phyloP scores from a whole-genome alignment of 2,888 invertebrate genomes.

The Bursaphelenchus okinawaensis region DNA sequence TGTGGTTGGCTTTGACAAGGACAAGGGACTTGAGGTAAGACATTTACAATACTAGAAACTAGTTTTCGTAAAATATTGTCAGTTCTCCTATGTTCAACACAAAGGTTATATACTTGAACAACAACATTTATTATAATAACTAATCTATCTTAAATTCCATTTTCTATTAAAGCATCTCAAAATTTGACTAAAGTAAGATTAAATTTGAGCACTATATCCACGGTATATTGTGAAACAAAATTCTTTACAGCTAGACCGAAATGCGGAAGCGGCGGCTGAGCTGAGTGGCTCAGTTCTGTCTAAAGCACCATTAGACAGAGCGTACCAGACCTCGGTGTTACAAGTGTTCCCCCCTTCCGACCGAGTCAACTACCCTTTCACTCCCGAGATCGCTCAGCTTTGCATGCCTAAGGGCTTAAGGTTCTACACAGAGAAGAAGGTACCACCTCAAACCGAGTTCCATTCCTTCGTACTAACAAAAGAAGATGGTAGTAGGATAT shows the following conservation, averaged over 20 bases:
- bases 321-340: conserved; percentile 86
- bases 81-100: no score
- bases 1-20: conserved; percentile 49
- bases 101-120: no score
- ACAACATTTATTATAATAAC: no score
- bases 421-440: conserved; percentile 88
- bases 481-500: conserved; percentile 88
- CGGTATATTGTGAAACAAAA: no score
- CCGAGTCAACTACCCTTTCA: conserved; percentile 64
- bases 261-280: conserved; percentile 31
- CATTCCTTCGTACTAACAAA: conserved; percentile 94
- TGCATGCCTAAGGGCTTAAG: conserved; percentile 87
- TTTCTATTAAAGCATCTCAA: no score
- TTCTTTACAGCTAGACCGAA: conserved; percentile 36
- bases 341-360: conserved; percentile 84
- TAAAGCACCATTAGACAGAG: conserved; percentile 83
- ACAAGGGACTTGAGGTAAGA: conserved; percentile 43
- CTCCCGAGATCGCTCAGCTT: conserved; percentile 81
- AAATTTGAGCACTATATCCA: no score
- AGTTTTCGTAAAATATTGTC: conserved; percentile 11
- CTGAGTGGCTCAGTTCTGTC: conserved; percentile 21
- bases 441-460: conserved; percentile 63
- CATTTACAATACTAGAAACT: conserved; percentile 7
- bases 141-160: no score
- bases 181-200: no score